Evolutionary conservation across 35 echinoderm and acorn worm genomes (phyloP), one percentile per base, ranked within the genome.

Genomic region (Lytechinus pictus): DNA sequence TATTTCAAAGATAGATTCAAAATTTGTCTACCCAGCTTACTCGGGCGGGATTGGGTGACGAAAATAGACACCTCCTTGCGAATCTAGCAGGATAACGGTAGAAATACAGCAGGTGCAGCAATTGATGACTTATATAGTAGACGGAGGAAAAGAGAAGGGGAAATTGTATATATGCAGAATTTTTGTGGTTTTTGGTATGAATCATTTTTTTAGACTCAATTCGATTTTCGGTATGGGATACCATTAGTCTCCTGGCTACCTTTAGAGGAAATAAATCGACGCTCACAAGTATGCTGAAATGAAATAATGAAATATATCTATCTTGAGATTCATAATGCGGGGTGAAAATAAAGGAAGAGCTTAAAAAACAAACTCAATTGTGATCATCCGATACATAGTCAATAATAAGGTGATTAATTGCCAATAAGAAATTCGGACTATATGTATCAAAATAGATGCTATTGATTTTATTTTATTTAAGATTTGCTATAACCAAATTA

Each of bases 11-110:
- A 54, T 52, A 13, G 88, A 54, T 52, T 90, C 52, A 54, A 90
- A 90, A 90, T 52, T 88, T 90, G 88, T 90, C 88, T 44, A 90
- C n/a, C 88, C 88, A 54, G 88, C 88, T 90, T 90, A 90, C 88
- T 14, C 29, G 88, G 88, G 27, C 14, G 10, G 88, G 33, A 44
- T 90, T 52, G 88, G 52, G 52, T 90, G 52, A 90, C 88, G 88
- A 27, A 90, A 90, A 90, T 21, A 10, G 28, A 90, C 88, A 90
- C 88, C 88, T 12, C 11, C 29, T 44, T 4, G 52, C 52, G 88
- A 90, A 90, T 90, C 52, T 90, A 16, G 10, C 29, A 28, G 28
- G 88, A 90, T 90, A 90, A 90, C 52, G 88, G 88, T 54, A 54
- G 11, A 54, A 0, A 44, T 19, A 44, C 33, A 13, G 29, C 88